Evolutionary conservation across 2,797 vertebrate species (phyloP).

Genomic region (Ceryle rudis): DNA sequence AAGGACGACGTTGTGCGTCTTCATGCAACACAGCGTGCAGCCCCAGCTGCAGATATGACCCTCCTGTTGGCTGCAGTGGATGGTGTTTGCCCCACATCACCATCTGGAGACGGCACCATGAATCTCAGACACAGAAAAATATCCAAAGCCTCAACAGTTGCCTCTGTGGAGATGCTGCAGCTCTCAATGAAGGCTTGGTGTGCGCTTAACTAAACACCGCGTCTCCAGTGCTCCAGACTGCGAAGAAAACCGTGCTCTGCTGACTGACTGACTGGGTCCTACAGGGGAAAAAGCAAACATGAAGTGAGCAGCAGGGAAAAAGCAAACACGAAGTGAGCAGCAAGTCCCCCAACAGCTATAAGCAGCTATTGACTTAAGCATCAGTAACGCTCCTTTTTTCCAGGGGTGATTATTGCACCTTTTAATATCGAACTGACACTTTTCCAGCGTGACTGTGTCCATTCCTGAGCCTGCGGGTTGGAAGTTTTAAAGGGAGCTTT

Average conservation of each 20-base stretch:
- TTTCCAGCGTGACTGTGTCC: neutral
- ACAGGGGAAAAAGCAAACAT: neutral
- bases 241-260: neutral
- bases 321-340: neutral
- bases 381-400: neutral
- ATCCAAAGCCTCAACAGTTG: neutral
- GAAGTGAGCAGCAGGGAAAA: neutral
- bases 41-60: neutral
- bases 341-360: neutral
- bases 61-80: neutral
- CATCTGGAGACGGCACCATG: rapidly evolving
- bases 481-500: neutral
- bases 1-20: neutral
- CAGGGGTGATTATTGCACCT: neutral
- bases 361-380: neutral
- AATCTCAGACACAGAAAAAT: neutral
- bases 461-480: neutral
- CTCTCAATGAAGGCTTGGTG: neutral
- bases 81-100: neutral
- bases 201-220: neutral
- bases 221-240: neutral
- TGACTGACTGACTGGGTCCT: neutral
- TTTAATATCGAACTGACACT: neutral
- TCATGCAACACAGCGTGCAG: rapidly evolving
- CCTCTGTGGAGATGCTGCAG: neutral